These are phyloP conservation scores for Mormyrops boulengeri DNA, from an alignment of 2,797 vertebrate genomes.

Conservation along the genomic window DNA sequence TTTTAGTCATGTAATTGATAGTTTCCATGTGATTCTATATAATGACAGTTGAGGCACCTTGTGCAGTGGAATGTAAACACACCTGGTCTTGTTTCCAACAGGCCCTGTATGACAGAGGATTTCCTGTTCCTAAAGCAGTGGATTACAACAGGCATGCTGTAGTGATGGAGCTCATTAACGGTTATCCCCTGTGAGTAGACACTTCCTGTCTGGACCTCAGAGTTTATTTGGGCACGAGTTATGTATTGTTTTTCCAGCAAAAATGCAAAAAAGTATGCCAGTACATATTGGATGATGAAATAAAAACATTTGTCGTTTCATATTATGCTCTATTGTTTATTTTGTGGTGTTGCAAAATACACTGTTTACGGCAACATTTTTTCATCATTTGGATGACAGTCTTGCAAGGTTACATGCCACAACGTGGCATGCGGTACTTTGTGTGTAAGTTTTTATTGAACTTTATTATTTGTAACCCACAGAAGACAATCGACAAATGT, in stretches of 20 bases:
- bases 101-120: slow-evolving; percentile 80
- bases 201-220: background rate
- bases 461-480: background rate
- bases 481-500: background rate
- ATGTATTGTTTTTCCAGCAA: too few species aligned
- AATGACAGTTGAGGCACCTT: background rate
- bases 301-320: background rate
- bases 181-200: slow-evolving; percentile 87
- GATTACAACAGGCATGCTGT: slow-evolving; percentile 95
- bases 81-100: slow-evolving; percentile 35
- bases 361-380: background rate
- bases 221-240: background rate
- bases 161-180: slow-evolving; percentile 92
- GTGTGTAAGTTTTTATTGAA: background rate
- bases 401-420: background rate
- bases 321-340: background rate
- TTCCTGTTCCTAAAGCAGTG: slow-evolving; percentile 91
- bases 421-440: background rate
- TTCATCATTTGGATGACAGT: background rate
- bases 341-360: background rate
- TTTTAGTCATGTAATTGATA: background rate
- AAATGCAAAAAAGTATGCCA: too few species aligned
- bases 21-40: background rate
- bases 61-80: background rate
- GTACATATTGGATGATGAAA: background rate